These are phyloP conservation scores for Triops cancriformis DNA, from an alignment of 1,140 invertebrate genomes.

Conservation along the genomic window DNA sequence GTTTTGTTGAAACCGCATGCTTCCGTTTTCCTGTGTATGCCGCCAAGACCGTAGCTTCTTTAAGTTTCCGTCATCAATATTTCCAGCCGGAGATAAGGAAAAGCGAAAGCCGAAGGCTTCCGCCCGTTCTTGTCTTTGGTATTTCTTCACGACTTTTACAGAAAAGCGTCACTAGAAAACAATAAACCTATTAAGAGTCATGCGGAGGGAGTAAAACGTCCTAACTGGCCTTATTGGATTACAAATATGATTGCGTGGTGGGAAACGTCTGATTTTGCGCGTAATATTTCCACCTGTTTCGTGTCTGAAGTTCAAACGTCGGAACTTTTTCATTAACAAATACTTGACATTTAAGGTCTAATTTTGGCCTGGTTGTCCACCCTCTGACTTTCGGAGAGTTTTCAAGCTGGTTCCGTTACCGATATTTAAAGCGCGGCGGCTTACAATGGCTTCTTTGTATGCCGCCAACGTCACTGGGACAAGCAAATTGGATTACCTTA, in stretches of 20 bases:
- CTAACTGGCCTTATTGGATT: conserved; percentile 7
- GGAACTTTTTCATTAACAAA: neutral
- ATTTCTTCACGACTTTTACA: neutral
- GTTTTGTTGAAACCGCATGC: neutral
- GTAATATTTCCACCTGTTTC: neutral
- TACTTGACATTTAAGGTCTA: too few species aligned
- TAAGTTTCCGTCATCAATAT: neutral
- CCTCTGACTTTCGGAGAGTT: too few species aligned
- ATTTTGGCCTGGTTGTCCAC: too few species aligned
- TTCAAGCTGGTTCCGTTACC: too few species aligned
- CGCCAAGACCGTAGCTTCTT: neutral
- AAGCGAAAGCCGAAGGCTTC: neutral
- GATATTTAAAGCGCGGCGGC: neutral
- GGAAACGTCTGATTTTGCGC: neutral
- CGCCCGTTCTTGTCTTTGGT: neutral
- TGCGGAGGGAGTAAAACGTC: neutral
- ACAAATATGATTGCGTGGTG: neutral
- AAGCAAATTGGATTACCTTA: neutral
- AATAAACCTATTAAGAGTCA: neutral
- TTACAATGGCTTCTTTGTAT: neutral
- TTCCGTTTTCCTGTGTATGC: neutral
- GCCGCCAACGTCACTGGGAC: neutral
- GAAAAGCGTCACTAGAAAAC: neutral
- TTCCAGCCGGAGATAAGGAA: neutral
- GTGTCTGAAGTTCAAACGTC: neutral